Base-by-base conservation (phyloP, 2,888 invertebrate genomes). In the Stenotaenia linearis region DNA sequence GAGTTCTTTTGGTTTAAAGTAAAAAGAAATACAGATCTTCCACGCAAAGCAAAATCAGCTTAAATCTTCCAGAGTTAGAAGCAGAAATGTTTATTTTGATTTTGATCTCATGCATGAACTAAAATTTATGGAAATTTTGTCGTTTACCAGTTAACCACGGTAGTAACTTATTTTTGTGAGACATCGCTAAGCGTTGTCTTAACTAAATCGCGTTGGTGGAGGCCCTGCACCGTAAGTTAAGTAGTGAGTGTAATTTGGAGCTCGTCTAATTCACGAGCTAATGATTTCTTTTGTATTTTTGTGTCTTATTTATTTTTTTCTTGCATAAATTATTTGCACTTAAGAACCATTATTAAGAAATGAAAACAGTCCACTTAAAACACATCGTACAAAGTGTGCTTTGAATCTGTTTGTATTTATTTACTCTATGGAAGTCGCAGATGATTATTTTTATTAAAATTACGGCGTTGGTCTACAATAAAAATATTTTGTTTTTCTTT, bases 361-460 rank as follows among this genome's bases (percentile, higher is more conserved):
- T 23, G 23, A n/a, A 56, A 56, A 18, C 18, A 56, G 56, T 56
- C 56, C 56, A 56, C 23, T n/a, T 56, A 23, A 56, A 40, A 40
- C 40, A 21, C 56, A 56, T 23, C 23, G 21, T 56, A 21, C 40
- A 56, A 56, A 56, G 56, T 56, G 56, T 56, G 56, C 56, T 56
- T 76, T 76, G 35, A 76, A 76, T 76, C 76, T 40, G 76, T 40
- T 40, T 76, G 76, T 76, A 76, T 76, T 76, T 76, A 76, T 76
- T 76, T 40, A 76, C 76, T 76, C 76, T 35, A 1, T 40, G 40
- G 76, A 40, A 40, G 76, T 76, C 18, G 76, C 40, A 76, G 32
- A 76, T 76, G 32, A 76, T 76, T 76, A 76, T 76, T 76, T 76
- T 76, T 76, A 76, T 76, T 76, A n/a, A 76, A 76, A 76, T n/a